phyloP scores from a whole-genome alignment of 2,888 invertebrate genomes.

The Rhagophthalmus giganteus region DNA sequence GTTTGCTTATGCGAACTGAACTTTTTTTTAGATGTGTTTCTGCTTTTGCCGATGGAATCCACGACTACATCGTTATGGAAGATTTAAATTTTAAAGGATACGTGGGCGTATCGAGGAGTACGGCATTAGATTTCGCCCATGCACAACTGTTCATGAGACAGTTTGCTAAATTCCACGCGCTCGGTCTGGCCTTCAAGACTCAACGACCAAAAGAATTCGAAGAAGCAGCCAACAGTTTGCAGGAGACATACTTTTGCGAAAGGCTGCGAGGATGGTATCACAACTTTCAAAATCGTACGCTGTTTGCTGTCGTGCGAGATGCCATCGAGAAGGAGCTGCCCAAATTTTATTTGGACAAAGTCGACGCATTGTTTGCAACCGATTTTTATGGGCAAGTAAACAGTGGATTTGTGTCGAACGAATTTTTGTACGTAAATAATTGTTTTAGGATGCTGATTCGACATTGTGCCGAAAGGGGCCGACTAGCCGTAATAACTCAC shows the following conservation, averaged over 20 bases:
- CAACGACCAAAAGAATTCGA: constrained; percentile 51
- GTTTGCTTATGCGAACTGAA: too few relatives aligned
- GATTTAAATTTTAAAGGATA: constrained; percentile 52
- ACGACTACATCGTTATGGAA: constrained; percentile 55
- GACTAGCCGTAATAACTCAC: constrained; percentile 64
- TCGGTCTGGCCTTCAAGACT: constrained; percentile 55
- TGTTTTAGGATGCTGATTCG: constrained; percentile 45
- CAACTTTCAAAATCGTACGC: constrained; percentile 57
- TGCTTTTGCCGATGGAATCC: constrained; percentile 50
- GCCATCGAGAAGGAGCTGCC: constrained; percentile 68
- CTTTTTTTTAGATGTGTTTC: constrained; percentile 48
- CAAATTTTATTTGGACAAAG: constrained; percentile 60
- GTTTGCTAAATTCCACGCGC: constrained; percentile 55
- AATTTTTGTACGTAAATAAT: neutral
- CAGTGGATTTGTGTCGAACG: neutral
- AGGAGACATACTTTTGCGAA: constrained; percentile 63
- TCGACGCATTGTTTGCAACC: constrained; percentile 60
- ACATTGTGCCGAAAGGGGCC: constrained; percentile 32
- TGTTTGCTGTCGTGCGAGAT: constrained; percentile 62
- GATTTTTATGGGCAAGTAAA: constrained; percentile 56
- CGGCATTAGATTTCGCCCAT: constrained; percentile 44
- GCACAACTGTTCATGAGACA: constrained; percentile 48
- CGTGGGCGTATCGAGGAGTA: constrained; percentile 44
- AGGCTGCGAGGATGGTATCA: constrained; percentile 62
- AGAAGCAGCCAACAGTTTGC: constrained; percentile 35